Base-by-base conservation (phyloP, 2,797 vertebrate species). In the Chaunax sp. region DNA sequence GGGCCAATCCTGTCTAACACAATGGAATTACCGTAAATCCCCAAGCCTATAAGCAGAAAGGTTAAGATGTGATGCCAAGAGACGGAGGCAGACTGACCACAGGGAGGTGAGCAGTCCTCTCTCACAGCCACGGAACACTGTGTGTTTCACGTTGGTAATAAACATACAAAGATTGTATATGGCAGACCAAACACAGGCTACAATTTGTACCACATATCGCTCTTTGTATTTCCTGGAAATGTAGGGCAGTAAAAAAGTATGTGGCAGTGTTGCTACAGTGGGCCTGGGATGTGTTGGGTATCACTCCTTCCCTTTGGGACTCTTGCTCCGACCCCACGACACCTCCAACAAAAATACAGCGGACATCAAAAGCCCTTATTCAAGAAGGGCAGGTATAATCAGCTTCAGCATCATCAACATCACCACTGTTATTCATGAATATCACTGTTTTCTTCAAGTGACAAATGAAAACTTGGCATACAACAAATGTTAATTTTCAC, bases 301-400 rank as follows among this genome's bases (percentile, higher is more conserved):
- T 46, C 89, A 88, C 74, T 91, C 80, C 84, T 78, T 80, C 64
- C 75, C 69, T 84, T 81, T 76, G 49, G 69, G 83, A 79, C 78
- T 80, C 84, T 84, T 83, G 81, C 84, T 78, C 80, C 68, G 65
- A 87, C 88, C 88, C 66, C 82, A 80, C 80, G 2, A 69, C 81
- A 57, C 78, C 87, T 85, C 84, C 84, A 87, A 87, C 90, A 91
- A 90, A 90, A 92, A 93, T 86, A 93, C 81, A 91, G 83, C 80
- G 74, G 89, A 91, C 91, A 92, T 93, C 88, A 90, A 92, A 89
- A 84, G 88, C 93, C 93, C 93, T 93, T 92, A 69, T 93, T 93
- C 89, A 92, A 94, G 92, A 94, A 95, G 93, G 91, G 92, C 91
- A 69, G 85, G 75, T 87, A 88, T 85, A 88, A 89, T 90, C 87